phyloP scores from a whole-genome alignment of 2,797 vertebrate genomes.

The Dipus sagitta region DNA sequence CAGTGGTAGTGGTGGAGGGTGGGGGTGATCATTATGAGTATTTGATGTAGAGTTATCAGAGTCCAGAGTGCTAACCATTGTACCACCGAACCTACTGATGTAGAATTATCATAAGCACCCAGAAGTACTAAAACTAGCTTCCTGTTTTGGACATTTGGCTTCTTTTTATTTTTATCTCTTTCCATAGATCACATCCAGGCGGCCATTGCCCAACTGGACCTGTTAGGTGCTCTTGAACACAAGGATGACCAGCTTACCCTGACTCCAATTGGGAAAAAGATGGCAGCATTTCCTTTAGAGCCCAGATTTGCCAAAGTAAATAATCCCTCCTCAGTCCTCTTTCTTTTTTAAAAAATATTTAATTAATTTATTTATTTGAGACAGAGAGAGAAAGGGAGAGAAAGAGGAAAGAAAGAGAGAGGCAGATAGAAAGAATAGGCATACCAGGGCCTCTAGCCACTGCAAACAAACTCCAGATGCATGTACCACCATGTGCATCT shows the following conservation, averaged over 20 bases:
- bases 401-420: too few relatives aligned
- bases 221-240: constrained; percentile 94
- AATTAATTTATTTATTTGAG: too few relatives aligned
- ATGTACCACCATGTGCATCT: too few relatives aligned
- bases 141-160: constrained; percentile 7
- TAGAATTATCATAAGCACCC: neutral
- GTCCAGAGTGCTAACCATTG: too few relatives aligned
- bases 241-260: constrained; percentile 92
- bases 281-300: constrained; percentile 97
- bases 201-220: constrained; percentile 93
- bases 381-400: too few relatives aligned
- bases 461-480: too few relatives aligned
- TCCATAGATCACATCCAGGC: constrained; percentile 93
- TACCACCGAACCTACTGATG: too few relatives aligned
- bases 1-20: neutral
- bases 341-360: neutral
- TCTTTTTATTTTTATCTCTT: constrained; percentile 14
- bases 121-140: neutral
- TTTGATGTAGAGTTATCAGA: neutral
- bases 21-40: neutral
- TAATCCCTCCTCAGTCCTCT: neutral
- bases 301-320: constrained; percentile 97
- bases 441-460: too few relatives aligned
- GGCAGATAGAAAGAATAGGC: too few relatives aligned
- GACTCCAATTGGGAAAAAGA: constrained; percentile 95